Conservation (phyloP, 2,797 vertebrate species). For the Sebastolobus altivelis region DNA sequence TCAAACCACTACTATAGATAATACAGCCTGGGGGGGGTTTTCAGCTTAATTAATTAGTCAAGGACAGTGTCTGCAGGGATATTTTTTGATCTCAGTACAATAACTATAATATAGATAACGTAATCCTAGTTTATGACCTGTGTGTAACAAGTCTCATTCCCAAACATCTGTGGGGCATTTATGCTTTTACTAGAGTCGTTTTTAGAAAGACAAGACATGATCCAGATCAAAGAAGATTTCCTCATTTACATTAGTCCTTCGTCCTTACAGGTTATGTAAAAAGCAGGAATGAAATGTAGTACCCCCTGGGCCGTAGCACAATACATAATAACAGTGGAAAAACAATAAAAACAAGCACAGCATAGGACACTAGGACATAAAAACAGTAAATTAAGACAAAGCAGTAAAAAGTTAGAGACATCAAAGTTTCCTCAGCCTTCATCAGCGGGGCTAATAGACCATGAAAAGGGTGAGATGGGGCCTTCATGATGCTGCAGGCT, state of each 20-base stretch:
- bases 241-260: background rate
- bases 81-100: background rate
- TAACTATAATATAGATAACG: background rate
- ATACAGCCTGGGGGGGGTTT: background rate
- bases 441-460: background rate
- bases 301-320: background rate
- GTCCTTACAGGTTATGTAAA: background rate
- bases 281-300: background rate
- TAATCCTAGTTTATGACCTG: background rate
- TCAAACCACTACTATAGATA: background rate
- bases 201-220: background rate
- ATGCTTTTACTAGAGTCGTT: background rate
- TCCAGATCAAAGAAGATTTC: background rate
- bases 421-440: background rate
- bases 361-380: background rate
- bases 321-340: background rate
- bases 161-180: constrained; percentile 17
- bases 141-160: background rate
- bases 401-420: background rate
- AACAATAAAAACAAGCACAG: background rate
- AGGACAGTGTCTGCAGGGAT: background rate
- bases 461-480: background rate
- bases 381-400: background rate
- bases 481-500: background rate
- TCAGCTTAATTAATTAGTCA: background rate